phyloP scores from a whole-genome alignment of 2,888 invertebrate genomes.

The Xanthostigma xanthostigma region DNA sequence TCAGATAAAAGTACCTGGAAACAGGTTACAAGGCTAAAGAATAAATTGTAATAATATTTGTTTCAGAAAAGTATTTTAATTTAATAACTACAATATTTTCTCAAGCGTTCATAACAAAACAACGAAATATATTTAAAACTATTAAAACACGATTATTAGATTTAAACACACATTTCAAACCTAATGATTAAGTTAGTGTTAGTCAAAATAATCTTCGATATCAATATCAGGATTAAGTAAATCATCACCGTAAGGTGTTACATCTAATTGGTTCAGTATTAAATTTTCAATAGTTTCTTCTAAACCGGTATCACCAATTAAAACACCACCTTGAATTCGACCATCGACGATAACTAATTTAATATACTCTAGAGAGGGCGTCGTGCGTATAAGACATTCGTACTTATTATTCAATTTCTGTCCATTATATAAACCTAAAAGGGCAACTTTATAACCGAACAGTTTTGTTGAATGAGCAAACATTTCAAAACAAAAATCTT shows the following conservation, averaged over 20 bases:
- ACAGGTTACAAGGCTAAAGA: too few relatives aligned
- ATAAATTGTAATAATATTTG: neutral
- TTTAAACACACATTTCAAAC: neutral
- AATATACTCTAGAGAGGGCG: slow-evolving; percentile 65
- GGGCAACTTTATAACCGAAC: slow-evolving; percentile 84
- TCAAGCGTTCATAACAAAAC: neutral
- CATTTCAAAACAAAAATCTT: slow-evolving; percentile 94
- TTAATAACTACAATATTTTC: neutral
- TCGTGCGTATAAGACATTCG: slow-evolving; percentile 73
- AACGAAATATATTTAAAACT: neutral
- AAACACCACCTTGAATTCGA: slow-evolving; percentile 78
- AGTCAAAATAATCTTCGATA: slow-evolving; percentile 99
- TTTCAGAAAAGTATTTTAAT: neutral
- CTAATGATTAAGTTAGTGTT: slow-evolving; percentile 14
- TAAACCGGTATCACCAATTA: slow-evolving; percentile 92
- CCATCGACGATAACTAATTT: slow-evolving; percentile 79
- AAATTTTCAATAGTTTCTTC: slow-evolving; percentile 98
- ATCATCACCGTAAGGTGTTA: slow-evolving; percentile 77
- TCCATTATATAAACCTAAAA: slow-evolving; percentile 86
- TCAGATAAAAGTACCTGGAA: too few relatives aligned
- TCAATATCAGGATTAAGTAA: slow-evolving; percentile 91
- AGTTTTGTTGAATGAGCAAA: slow-evolving; percentile 93
- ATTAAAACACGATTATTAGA: neutral
- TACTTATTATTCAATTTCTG: slow-evolving; percentile 69
- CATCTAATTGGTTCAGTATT: slow-evolving; percentile 85